Evolutionary conservation across 1,140 invertebrate species (phyloP).

Genomic region (Aporrectodea caliginosa): DNA sequence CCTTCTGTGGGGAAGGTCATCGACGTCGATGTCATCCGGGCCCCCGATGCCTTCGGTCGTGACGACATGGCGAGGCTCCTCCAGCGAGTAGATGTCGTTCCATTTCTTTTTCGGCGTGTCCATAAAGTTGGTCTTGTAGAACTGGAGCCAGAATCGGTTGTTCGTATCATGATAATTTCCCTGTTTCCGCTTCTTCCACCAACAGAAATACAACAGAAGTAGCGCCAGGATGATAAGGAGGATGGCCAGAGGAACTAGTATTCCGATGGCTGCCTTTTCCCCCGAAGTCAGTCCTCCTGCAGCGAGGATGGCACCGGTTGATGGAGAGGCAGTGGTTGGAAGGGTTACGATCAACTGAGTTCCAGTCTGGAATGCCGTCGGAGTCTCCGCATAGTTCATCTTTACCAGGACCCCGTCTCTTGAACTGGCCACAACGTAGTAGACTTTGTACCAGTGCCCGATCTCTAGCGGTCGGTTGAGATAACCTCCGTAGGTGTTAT

Average conservation of each 20-base stretch:
- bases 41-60: constrained; percentile 36
- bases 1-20: constrained; percentile 26
- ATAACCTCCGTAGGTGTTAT: constrained; percentile 35
- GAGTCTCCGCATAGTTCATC: neutral
- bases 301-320: neutral
- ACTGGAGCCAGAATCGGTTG: constrained; percentile 5
- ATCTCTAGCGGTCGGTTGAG: constrained; percentile 38
- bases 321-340: neutral
- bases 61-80: constrained; percentile 43
- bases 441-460: constrained; percentile 40
- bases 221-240: constrained; percentile 40
- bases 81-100: constrained; percentile 43
- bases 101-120: constrained; percentile 34
- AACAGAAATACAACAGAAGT: constrained; percentile 38
- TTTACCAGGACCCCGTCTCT: constrained; percentile 32
- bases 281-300: constrained; percentile 8
- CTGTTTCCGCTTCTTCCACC: constrained; percentile 13
- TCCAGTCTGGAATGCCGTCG: constrained; percentile 13
- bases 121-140: constrained; percentile 12
- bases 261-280: constrained; percentile 36
- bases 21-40: constrained; percentile 32
- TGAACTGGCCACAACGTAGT: constrained; percentile 42
- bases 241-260: constrained; percentile 37
- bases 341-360: constrained; percentile 19
- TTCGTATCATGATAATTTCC: neutral